Percentiles rank a stretch among this genome's conserved stretches.
These are phyloP conservation scores for Rotaria sp. DNA, from an alignment of 2,888 invertebrate genomes.

Conservation along the genomic window DNA sequence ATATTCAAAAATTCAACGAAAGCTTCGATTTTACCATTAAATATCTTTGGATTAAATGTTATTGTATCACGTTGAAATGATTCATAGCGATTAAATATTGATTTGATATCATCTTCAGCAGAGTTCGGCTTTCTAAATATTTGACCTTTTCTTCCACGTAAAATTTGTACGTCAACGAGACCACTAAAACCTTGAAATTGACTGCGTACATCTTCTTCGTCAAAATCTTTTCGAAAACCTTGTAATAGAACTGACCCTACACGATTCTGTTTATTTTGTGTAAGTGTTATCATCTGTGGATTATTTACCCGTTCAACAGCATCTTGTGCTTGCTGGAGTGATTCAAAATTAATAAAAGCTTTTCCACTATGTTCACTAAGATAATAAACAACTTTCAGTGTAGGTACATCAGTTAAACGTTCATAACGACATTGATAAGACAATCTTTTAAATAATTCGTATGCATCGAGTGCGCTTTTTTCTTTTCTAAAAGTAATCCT, in stretches of 20 bases:
- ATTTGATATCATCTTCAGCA: background rate
- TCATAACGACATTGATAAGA: background rate
- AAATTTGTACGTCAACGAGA: background rate
- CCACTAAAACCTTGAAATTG: background rate
- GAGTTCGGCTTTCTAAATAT: background rate
- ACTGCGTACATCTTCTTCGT: background rate
- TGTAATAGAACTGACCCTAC: background rate
- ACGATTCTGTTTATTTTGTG: background rate
- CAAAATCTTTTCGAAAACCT: background rate
- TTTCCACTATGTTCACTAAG: background rate
- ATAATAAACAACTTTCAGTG: background rate
- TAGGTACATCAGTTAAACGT: background rate
- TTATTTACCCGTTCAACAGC: background rate
- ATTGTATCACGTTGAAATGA: constrained; percentile 1
- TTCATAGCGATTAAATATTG: background rate
- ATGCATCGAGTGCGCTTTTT: background rate
- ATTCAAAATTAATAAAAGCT: background rate
- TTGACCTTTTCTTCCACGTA: background rate
- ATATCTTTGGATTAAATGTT: background rate
- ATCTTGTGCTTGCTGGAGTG: background rate
- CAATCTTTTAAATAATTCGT: background rate
- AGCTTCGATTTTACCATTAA: background rate
- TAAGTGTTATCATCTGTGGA: background rate
- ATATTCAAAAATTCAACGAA: background rate
- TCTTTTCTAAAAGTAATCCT: background rate